phyloP scores from a whole-genome alignment of 2,113 vertebrate genomes.

The Etheostoma cragini region DNA sequence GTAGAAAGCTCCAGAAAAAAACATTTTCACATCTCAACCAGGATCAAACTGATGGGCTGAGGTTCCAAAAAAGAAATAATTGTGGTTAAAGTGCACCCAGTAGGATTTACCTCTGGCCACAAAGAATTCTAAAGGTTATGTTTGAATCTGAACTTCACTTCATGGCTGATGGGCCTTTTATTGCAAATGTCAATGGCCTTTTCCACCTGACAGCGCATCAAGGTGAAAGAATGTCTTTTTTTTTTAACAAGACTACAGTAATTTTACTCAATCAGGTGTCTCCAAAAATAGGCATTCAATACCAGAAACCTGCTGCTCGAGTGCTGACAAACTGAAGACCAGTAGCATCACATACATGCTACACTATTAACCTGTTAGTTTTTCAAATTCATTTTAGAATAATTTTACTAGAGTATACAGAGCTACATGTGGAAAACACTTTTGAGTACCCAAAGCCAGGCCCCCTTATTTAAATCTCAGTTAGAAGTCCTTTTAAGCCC shows the following conservation, averaged over 20 bases:
- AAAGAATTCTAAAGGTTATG: conserved; percentile 10
- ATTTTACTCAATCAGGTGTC: background rate
- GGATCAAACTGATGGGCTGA: background rate
- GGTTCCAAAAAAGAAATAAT: background rate
- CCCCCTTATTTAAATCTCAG: background rate
- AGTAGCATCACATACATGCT: conserved; percentile 8
- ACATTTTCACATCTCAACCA: background rate
- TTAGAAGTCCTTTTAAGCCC: background rate
- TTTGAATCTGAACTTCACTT: conserved; percentile 20
- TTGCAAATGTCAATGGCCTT: conserved; percentile 35
- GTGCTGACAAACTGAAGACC: conserved; percentile 6
- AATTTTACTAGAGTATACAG: background rate
- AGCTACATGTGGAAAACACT: background rate
- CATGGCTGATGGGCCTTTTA: conserved; percentile 20
- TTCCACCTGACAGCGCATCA: conserved; percentile 9
- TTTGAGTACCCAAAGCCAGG: background rate
- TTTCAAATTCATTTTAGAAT: conserved; percentile 10
- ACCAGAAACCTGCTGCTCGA: background rate
- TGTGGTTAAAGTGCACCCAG: background rate
- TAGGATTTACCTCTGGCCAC: background rate
- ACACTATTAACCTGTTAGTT: background rate
- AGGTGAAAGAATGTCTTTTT: conserved; percentile 26
- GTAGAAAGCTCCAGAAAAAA: background rate
- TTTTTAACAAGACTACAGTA: conserved; percentile 5
- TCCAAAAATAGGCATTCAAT: conserved; percentile 22